phyloP scores from a whole-genome alignment of 2,113 vertebrate genomes.

The Gnathonemus echidnorhynchus region DNA sequence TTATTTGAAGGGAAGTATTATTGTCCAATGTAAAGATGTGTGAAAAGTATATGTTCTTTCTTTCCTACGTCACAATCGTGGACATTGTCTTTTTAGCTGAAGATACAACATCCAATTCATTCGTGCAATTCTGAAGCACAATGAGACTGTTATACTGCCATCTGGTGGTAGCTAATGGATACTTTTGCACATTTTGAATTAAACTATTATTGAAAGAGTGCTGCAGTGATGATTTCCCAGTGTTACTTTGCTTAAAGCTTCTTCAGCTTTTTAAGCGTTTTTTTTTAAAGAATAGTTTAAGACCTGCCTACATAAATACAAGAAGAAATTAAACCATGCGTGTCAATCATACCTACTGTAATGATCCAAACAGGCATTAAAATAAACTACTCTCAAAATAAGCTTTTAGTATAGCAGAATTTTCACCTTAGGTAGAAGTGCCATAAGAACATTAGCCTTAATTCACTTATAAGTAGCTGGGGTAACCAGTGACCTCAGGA shows the following conservation, averaged over 20 bases:
- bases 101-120: not conserved
- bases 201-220: not conserved
- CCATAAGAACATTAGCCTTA: not conserved
- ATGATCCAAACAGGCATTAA: not conserved
- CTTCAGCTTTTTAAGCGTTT: not conserved
- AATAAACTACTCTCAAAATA: not conserved
- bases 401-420: not conserved
- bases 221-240: not conserved
- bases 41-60: not conserved
- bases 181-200: not conserved
- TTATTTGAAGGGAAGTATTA: not conserved
- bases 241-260: not conserved
- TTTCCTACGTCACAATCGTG: not conserved
- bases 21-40: not conserved
- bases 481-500: not conserved
- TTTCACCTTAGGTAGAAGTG: not conserved
- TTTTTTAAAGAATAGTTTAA: not conserved
- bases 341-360: not conserved
- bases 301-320: not conserved
- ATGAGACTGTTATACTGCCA: conserved; percentile 22
- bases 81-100: not conserved
- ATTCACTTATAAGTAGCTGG: not conserved
- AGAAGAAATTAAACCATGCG: not conserved
- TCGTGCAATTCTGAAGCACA: not conserved
- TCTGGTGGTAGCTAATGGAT: conserved; percentile 28